These are phyloP conservation scores for Tinea semifulvella DNA, from an alignment of 2,888 invertebrate genomes.

Conservation along the genomic window DNA sequence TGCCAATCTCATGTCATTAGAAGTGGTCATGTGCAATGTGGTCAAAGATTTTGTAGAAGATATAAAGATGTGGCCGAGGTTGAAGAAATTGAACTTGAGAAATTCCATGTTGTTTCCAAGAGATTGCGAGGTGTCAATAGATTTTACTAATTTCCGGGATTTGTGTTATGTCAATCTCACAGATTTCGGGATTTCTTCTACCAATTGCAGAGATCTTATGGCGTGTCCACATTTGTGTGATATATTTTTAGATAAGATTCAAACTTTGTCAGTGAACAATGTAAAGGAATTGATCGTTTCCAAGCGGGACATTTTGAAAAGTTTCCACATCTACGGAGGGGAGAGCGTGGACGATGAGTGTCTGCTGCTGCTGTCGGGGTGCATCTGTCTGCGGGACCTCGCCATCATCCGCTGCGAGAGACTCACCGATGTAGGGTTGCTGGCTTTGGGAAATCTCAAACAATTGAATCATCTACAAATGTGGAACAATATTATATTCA, in stretches of 20 bases:
- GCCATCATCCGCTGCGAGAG: constrained; percentile 50
- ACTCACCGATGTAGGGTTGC: constrained; percentile 44
- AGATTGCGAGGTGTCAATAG: constrained; percentile 32
- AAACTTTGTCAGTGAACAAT: constrained; percentile 36
- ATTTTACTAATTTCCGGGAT: constrained; percentile 40
- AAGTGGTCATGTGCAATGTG: constrained; percentile 52
- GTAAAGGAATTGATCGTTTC: constrained; percentile 37
- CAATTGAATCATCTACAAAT: constrained; percentile 42
- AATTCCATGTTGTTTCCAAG: constrained; percentile 40
- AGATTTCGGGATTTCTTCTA: constrained; percentile 45
- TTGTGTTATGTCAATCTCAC: constrained; percentile 41
- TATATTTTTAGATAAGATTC: constrained; percentile 53
- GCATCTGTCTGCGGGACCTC: constrained; percentile 40
- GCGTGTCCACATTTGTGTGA: constrained; percentile 40
- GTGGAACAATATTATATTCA: constrained; percentile 53
- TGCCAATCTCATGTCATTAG: constrained; percentile 39
- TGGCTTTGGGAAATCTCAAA: constrained; percentile 32
- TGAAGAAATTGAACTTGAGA: constrained; percentile 45
- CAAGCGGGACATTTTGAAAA: constrained; percentile 35
- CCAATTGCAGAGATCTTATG: constrained; percentile 41
- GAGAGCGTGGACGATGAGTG: constrained; percentile 42
- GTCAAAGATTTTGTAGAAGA: constrained; percentile 40
- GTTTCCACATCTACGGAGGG: constrained; percentile 50
- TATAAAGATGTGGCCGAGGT: constrained; percentile 37
- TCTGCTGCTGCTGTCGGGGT: constrained; percentile 38